Conservation (phyloP, 2,888 invertebrate genomes). For the Steinernema carpocapsae region DNA sequence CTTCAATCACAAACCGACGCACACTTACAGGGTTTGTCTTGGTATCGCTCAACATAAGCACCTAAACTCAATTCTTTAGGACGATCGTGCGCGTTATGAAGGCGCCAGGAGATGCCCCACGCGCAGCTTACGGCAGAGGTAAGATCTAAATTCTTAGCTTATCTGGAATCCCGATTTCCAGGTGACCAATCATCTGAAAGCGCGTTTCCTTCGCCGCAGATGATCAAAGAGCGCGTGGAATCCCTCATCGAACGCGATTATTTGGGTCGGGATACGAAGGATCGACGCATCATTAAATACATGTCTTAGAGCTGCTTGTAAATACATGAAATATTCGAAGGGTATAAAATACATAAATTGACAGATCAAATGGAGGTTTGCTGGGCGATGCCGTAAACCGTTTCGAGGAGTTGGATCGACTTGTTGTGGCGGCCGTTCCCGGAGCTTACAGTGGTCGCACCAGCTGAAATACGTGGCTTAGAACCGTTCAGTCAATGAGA, state of each 20-base stretch:
- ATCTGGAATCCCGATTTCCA: conserved; percentile 40
- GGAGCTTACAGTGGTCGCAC: conserved; percentile 45
- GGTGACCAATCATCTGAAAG: conserved; percentile 90
- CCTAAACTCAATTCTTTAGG: conserved; percentile 72
- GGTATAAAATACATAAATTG: not conserved
- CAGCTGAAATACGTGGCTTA: conserved; percentile 44
- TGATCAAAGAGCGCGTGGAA: conserved; percentile 98
- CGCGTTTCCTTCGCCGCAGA: conserved; percentile 96
- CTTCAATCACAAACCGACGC: conserved; percentile 88
- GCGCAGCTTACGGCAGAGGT: conserved; percentile 92
- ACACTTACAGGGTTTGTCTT: conserved; percentile 82
- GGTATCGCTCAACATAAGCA: not conserved
- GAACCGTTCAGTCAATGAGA: not conserved
- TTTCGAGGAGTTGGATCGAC: conserved; percentile 47
- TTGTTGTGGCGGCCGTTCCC: conserved; percentile 47
- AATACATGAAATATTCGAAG: too few species aligned
- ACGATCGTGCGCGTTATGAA: conserved; percentile 99
- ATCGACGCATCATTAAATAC: conserved; percentile 73
- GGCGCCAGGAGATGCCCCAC: conserved; percentile 86
- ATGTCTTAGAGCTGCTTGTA: too few species aligned
- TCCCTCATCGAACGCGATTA: conserved; percentile 98
- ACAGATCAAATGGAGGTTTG: conserved; percentile 41
- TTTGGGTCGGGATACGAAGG: conserved; percentile 93
- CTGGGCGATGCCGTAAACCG: conserved; percentile 52
- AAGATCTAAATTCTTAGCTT: conserved; percentile 43